Evolutionary conservation across 2,888 invertebrate genomes (phyloP), one percentile per base, ranked within the genome.

Genomic region (Rhyacophila evoluta): DNA sequence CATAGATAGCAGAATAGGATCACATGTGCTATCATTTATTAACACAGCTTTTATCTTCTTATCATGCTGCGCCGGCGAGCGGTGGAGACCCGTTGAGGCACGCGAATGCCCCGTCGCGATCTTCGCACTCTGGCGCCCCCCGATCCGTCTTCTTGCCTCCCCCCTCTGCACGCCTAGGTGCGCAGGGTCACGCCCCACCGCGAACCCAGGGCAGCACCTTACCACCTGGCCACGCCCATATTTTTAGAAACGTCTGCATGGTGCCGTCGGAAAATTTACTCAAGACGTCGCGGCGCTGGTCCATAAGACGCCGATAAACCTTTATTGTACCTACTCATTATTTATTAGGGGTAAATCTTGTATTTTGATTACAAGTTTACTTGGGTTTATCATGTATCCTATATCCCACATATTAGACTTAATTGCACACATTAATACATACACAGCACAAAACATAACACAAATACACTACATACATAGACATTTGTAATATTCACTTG

Each of bases 151-250:
- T 55, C 55, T 12, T 12, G 11, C 72, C 72, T 36, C 41, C 67
- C 28, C 77, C 71, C 38, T 19, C 28, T 19, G 28, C 33, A 19
- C 68, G 27, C 29, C 70, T 36, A 38, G 55, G 55, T 55, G 77
- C 55, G 38, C 28, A 55, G 70, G 78, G 78, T 77, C 79, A 67
- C 41, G 75, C 71, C 75, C 72, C 72, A 72, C 25, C 28, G 27
- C 55, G 70, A 55, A 55, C 55, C 55, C 55, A 77, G 77, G 80
- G 77, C 77, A 78, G 80, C 70, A 71, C 72, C 69, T 72, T n/a
- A 69, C 74, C 38, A 75, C 79, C 37, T 72, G 76, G 74, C 79
- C 79, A 79, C 79, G 79, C 79, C 73, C 74, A 76, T 70, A 75
- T 74, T 79, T 79, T 79, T 77, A 69, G 38, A 73, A 72, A 79